phyloP scores from a whole-genome alignment of 2,888 invertebrate genomes.

The Ornithoptera priamus region DNA sequence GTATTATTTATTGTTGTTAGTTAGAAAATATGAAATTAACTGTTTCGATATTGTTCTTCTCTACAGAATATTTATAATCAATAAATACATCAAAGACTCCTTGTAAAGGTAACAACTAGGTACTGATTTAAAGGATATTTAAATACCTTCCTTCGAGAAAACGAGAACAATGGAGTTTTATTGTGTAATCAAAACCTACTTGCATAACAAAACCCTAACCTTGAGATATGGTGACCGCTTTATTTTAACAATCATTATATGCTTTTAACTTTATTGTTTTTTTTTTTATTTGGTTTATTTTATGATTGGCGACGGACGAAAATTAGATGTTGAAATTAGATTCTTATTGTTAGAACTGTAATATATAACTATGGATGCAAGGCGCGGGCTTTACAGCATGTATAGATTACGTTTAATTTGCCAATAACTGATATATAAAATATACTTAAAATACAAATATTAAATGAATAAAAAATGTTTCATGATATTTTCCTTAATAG shows the following conservation, averaged over 20 bases:
- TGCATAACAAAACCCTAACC: constrained; percentile 41
- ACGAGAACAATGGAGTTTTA: constrained; percentile 45
- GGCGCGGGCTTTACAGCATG: no score
- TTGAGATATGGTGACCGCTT: constrained; percentile 29
- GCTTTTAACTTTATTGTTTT: not conserved
- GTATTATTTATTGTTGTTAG: no score
- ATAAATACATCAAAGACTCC: not conserved
- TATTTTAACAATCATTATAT: constrained; percentile 1
- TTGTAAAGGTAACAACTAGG: not conserved
- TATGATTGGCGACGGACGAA: not conserved
- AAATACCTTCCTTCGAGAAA: constrained; percentile 4
- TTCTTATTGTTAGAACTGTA: no score
- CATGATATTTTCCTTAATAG: no score
- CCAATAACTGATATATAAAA: no score
- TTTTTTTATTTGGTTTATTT: not conserved
- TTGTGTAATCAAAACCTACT: constrained; percentile 48
- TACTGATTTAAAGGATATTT: not conserved
- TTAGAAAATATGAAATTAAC: not conserved
- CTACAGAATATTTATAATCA: not conserved
- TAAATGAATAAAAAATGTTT: no score
- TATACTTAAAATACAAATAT: no score
- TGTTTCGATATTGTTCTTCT: not conserved
- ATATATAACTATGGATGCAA: no score
- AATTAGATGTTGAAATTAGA: no score
- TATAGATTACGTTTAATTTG: no score